Base-by-base conservation (phyloP, 2,888 invertebrate species). In the Agrochola litura region DNA sequence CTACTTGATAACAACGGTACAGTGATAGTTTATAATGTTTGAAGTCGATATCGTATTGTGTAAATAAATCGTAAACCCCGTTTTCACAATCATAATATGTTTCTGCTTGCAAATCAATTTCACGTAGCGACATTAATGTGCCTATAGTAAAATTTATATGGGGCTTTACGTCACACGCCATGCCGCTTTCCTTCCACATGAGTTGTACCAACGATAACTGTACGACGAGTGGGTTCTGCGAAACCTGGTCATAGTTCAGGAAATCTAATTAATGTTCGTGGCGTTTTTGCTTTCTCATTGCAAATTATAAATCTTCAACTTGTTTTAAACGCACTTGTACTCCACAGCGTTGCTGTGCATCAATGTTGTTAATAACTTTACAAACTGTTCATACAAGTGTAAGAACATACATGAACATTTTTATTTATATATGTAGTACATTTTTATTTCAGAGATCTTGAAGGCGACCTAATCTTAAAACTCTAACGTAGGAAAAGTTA, bases 31-130 rank as follows among this genome's bases (percentile, higher is more conserved):
- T 92, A 93, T 94, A 94, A 92, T 94, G 94, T 94, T 93, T 90
- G 86, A 92, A 95, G 92, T 93, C 92, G 94, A 93, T 96, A 95
- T 94, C 91, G 95, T 93, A 92, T 92, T 95, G 95, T 95, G 96
- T 95, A 96, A 96, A 96, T 96, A 96, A 96, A 96, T 95, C 96
- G 96, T 96, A 96, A 96, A 96, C 96, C 96, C 95, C 95, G 92
- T 96, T 96, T 96, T 95, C 96, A 95, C 96, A 96, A 96, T 96
- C 96, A 95, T 96, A 96, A 96, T 96, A 96, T 96, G 96, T 96
- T 96, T 96, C 95, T 95, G 96, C 95, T 92, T 92, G 96, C 96
- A 96, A 96, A 96, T 96, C 96, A 96, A 96, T 96, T 96, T 96
- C 96, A 96, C 96, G 96, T 96, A 95, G 94, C 95, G 95, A 96